Conservation (phyloP, 2,797 vertebrate species). For the Delichon dasypus region DNA sequence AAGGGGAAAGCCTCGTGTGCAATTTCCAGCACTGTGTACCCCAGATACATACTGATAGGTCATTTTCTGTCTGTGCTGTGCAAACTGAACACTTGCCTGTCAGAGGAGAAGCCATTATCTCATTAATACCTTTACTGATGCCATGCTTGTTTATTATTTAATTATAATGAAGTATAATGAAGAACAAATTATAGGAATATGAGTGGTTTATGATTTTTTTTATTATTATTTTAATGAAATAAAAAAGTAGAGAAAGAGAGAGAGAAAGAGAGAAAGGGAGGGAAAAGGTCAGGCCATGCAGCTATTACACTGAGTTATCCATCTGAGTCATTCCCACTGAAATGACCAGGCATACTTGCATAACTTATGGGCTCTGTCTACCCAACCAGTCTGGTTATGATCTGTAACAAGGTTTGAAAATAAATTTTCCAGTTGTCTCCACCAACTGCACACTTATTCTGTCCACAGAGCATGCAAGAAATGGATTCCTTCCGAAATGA, state of each 20-base stretch:
- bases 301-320: neutral
- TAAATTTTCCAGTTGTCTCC: neutral
- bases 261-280: accelerated
- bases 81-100: neutral
- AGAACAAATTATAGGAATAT: conserved; percentile 46
- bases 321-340: conserved; percentile 11
- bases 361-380: neutral
- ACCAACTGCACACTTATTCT: neutral
- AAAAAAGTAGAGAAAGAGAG: accelerated
- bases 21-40: neutral
- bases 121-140: neutral
- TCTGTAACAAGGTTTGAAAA: neutral
- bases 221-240: neutral
- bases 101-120: neutral
- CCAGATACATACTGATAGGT: neutral
- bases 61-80: neutral
- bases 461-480: neutral
- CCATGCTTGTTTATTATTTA: neutral
- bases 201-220: neutral
- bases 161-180: conserved; percentile 32
- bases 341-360: neutral
- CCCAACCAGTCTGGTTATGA: neutral
- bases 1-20: neutral
- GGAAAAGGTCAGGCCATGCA: neutral
- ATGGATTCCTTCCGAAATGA: accelerated